Conservation (phyloP, 1,140 invertebrate species). For the Dendroctonus valens region DNA sequence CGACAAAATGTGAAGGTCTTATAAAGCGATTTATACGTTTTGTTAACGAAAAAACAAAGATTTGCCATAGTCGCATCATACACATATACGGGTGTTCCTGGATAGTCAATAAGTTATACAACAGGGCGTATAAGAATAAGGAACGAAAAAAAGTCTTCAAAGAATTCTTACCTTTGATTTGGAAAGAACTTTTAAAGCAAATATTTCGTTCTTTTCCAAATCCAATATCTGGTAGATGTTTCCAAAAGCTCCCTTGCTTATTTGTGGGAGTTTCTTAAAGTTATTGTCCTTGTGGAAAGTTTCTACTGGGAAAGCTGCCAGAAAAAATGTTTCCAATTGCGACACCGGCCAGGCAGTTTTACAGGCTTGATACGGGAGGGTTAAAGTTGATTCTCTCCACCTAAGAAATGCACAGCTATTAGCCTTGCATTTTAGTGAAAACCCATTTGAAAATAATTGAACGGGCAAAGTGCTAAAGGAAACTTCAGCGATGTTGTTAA, state of each 20-base stretch:
- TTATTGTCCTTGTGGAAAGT: conserved; percentile 60
- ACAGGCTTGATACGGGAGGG: conserved; percentile 55
- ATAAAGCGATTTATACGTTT: no score
- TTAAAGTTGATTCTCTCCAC: conserved; percentile 63
- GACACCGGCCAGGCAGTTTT: conserved; percentile 77
- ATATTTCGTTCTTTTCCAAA: conserved; percentile 59
- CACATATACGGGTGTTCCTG: no score
- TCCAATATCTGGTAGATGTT: conserved; percentile 78
- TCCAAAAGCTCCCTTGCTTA: conserved; percentile 82
- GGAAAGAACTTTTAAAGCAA: conserved; percentile 79
- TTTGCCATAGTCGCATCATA: no score
- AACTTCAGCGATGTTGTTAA: no score
- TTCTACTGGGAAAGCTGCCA: conserved; percentile 77
- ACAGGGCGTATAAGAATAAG: no score
- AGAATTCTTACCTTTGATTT: conserved; percentile 63
- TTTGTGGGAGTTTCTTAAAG: conserved; percentile 64
- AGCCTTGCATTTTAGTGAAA: no score
- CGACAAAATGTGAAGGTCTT: conserved; percentile 2
- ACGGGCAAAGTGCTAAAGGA: no score
- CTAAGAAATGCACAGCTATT: conserved; percentile 50
- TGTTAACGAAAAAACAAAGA: no score
- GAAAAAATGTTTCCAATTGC: conserved; percentile 71
- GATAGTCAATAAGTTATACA: no score
- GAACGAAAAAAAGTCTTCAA: no score
- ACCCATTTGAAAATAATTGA: no score